Percentiles rank a stretch among this genome's conserved stretches.
These are phyloP conservation scores for Trachurus trachurus DNA, from an alignment of 2,797 vertebrate species.

Conservation along the genomic window DNA sequence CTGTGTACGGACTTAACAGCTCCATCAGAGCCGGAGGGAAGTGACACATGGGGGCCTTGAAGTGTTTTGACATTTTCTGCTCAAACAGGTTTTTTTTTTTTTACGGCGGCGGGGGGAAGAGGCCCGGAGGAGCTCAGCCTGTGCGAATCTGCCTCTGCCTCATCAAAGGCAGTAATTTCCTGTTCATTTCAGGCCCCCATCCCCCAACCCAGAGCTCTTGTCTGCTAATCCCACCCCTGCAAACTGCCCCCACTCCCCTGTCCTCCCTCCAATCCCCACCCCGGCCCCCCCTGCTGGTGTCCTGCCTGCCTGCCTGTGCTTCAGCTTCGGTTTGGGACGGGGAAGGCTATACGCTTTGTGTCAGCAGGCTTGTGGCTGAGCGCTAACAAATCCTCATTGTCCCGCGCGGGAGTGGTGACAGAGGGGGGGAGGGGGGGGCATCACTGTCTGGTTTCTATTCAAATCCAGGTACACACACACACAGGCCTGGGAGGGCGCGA, in stretches of 20 bases:
- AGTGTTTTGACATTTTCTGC: conserved; percentile 73
- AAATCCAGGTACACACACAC: conserved; percentile 93
- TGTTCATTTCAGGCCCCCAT: conserved; percentile 89
- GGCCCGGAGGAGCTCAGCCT: conserved; percentile 81
- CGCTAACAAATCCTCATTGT: conserved; percentile 98
- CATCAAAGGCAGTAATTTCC: conserved; percentile 97
- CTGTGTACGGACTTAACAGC: conserved; percentile 67
- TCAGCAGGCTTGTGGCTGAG: conserved; percentile 91
- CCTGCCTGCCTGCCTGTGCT: conserved; percentile 83
- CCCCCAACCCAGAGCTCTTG: conserved; percentile 89
- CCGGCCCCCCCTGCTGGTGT: conserved; percentile 69
- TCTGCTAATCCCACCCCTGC: conserved; percentile 88
- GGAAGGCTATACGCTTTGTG: conserved; percentile 89
- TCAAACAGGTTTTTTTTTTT: conserved; percentile 65
- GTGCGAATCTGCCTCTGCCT: conserved; percentile 88
- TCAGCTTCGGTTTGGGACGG: conserved; percentile 68
- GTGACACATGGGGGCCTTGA: conserved; percentile 68
- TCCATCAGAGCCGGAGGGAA: conserved; percentile 60
- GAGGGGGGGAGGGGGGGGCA: conserved; percentile 69
- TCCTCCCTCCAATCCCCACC: conserved; percentile 45
- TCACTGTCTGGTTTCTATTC: conserved; percentile 98
- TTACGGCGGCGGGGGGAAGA: conserved; percentile 24
- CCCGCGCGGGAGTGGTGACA: conserved; percentile 89
- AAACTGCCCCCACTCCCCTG: conserved; percentile 61
- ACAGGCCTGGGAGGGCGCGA: conserved; percentile 46